Evolutionary conservation across 2,797 vertebrate species (phyloP), one percentile per base, ranked within the genome.

Genomic region (Argya squamiceps): DNA sequence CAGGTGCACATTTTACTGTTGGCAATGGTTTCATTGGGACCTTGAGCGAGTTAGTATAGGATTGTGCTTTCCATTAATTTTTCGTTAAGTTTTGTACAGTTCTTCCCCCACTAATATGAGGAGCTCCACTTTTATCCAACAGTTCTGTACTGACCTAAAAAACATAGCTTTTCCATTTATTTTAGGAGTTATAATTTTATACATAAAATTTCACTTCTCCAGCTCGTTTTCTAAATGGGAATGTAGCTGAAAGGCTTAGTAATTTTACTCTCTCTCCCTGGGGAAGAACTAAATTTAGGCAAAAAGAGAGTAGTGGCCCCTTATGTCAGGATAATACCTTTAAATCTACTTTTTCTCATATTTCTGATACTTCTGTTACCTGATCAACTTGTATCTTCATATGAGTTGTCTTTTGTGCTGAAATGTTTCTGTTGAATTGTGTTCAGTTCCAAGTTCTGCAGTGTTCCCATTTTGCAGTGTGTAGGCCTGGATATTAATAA

Each of bases 1-100:
- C 76, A 96, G 55, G 65, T 78, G 87, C 69, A 74, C 64, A 50
- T 95, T 83, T 93, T 77, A 46, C 23, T 91, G 58, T 58, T 92
- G 84, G 56, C 56, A 78, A 36, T 27, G 10, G 46, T 62, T 89
- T 89, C 39, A 37, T 7, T 81, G 60, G 44, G 71, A 68, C 30
- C 7, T 12, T 53, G 49, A 84, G 44, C 67, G 75, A 4, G 10
- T 80, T 88, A 80, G 44, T 43, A 64, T 83, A 88, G 46, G 82
- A 78, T 65, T 91, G 53, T 75, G 46, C 46, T 83, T 92, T 86
- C 91, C 70, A 79, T 43, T 32, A 85, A 64, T 52, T 80, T 94
- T 89, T 89, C 74, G 73, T 50, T 39, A 81, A 68, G 36, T 56
- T 94, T 85, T 91, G 85, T 77, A 50, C 30, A 56, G 60, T 83